These are phyloP conservation scores for Watsonalla binaria DNA, from an alignment of 2,888 invertebrate genomes.

Conservation along the genomic window DNA sequence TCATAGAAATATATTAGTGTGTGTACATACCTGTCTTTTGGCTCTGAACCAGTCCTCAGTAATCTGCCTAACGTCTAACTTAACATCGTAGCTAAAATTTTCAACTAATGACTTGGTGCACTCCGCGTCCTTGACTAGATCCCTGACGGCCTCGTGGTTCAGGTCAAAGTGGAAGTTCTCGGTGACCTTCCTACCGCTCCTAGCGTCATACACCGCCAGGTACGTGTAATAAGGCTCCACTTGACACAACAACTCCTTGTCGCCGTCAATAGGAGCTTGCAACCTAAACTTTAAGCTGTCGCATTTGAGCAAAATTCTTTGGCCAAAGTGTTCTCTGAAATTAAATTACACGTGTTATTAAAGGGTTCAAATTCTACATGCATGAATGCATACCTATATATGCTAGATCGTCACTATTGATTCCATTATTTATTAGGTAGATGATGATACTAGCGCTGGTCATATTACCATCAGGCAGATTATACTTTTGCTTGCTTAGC, in stretches of 20 bases:
- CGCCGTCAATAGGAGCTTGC: slow-evolving; percentile 88
- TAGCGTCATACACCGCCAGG: slow-evolving; percentile 93
- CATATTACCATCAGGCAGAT: too few relatives aligned
- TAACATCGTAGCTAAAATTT: slow-evolving; percentile 75
- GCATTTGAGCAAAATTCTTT: slow-evolving; percentile 89
- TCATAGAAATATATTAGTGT: too few relatives aligned
- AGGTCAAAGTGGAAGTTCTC: slow-evolving; percentile 96
- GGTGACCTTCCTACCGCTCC: slow-evolving; percentile 90
- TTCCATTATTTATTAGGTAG: too few relatives aligned
- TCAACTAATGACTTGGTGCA: slow-evolving; percentile 73
- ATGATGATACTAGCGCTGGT: too few relatives aligned
- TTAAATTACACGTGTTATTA: background rate
- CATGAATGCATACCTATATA: too few relatives aligned
- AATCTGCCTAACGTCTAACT: slow-evolving; percentile 83
- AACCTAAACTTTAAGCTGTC: slow-evolving; percentile 90
- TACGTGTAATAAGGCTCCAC: slow-evolving; percentile 97
- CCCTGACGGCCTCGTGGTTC: slow-evolving; percentile 84
- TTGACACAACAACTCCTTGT: slow-evolving; percentile 86
- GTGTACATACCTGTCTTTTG: slow-evolving; percentile 76
- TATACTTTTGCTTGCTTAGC: too few relatives aligned
- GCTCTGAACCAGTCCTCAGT: slow-evolving; percentile 86
- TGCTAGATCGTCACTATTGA: too few relatives aligned
- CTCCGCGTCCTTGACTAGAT: slow-evolving; percentile 71
- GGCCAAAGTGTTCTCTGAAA: slow-evolving; percentile 90
- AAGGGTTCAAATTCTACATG: too few relatives aligned